These are phyloP conservation scores for Silurus aristotelis DNA, from an alignment of 2,797 vertebrate species.

Conservation along the genomic window DNA sequence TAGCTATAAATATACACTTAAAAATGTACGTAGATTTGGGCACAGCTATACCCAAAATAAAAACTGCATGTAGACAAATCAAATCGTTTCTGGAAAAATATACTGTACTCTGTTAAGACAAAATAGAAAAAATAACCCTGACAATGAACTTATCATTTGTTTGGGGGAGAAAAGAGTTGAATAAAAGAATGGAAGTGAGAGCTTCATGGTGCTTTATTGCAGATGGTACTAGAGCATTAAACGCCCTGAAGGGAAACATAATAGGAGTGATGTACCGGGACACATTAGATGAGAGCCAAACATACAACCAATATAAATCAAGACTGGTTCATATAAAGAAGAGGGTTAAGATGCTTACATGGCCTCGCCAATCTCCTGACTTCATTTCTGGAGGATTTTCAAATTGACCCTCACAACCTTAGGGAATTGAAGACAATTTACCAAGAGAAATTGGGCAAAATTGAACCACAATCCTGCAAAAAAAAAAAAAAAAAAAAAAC, in stretches of 20 bases:
- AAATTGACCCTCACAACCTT: neutral
- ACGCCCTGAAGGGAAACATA: neutral
- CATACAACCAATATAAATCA: neutral
- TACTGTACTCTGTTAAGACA: neutral
- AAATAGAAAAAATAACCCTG: neutral
- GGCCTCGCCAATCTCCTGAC: neutral
- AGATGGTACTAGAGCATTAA: too few species aligned
- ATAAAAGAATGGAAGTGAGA: neutral
- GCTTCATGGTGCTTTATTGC: too few species aligned
- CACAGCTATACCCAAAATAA: neutral
- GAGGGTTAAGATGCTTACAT: neutral
- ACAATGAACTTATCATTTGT: neutral
- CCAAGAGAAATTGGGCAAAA: neutral
- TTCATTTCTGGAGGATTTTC: slow-evolving; percentile 2
- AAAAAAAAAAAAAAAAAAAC: too few species aligned
- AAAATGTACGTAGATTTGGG: neutral
- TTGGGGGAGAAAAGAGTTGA: neutral
- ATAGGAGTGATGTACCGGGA: neutral
- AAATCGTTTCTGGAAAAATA: neutral
- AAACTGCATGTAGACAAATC: neutral
- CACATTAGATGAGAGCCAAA: neutral
- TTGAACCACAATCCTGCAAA: neutral
- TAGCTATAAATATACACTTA: too few species aligned
- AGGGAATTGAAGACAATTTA: neutral
- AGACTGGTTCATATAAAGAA: neutral